phyloP scores from a whole-genome alignment of 2,797 vertebrate species.

The Aldrovandia affinis region DNA sequence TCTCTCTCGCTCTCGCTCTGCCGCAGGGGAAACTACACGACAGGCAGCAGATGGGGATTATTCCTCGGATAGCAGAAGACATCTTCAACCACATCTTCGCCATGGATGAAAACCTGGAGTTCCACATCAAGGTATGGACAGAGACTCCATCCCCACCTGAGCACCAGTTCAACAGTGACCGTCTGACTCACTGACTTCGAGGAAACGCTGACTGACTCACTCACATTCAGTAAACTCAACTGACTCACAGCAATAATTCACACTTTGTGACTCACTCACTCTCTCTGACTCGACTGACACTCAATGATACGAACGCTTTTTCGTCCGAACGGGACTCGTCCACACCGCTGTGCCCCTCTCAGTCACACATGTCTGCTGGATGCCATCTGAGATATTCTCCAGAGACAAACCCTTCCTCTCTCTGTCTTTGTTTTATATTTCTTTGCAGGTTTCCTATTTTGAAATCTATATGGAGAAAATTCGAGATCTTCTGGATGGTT shows the following conservation, averaged over 20 bases:
- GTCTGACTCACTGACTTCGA: neutral
- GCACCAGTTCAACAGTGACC: neutral
- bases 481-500: conserved; percentile 92
- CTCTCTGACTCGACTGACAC: too few species aligned
- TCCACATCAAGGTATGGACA: conserved; percentile 89
- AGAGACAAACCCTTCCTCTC: neutral
- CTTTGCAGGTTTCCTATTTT: conserved; percentile 90
- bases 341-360: neutral
- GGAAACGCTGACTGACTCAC: neutral
- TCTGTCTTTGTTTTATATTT: conserved; percentile 4
- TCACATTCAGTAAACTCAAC: neutral
- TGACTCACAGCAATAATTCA: neutral
- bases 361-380: neutral
- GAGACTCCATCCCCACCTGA: neutral
- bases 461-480: conserved; percentile 98
- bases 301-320: neutral
- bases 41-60: conserved; percentile 91
- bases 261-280: neutral
- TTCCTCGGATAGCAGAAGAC: conserved; percentile 89
- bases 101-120: conserved; percentile 95
- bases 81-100: conserved; percentile 96
- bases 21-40: conserved; percentile 88
- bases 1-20: neutral
- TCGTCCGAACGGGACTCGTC: neutral
- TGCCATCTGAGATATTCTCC: neutral